A percentile compares a stretch with the other conserved stretches of the same genome.
Evolutionary conservation across 2,113 vertebrate genomes (phyloP).

Genomic region (Semnornis frantzii): DNA sequence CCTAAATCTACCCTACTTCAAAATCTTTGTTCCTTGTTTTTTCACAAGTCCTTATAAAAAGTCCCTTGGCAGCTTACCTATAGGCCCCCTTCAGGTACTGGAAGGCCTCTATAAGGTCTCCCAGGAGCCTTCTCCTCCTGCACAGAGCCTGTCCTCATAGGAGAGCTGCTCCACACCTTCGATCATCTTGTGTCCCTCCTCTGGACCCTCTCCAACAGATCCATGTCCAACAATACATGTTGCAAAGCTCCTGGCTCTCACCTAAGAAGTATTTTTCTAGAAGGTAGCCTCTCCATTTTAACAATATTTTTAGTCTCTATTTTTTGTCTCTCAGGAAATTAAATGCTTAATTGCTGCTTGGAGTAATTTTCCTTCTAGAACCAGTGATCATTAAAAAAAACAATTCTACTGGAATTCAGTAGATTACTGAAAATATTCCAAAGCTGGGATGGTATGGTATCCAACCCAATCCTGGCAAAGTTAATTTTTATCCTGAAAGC

Average conservation of each 20-base stretch:
- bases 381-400: background rate
- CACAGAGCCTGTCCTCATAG: no score
- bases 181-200: no score
- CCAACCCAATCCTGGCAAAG: background rate
- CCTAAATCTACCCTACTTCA: no score
- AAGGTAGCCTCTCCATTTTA: background rate
- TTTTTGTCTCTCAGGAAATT: background rate
- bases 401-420: background rate
- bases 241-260: background rate
- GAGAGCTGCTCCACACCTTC: no score
- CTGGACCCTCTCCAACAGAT: no score
- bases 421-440: background rate
- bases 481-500: background rate
- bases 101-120: no score
- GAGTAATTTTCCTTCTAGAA: background rate
- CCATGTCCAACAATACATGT: no score
- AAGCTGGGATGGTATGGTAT: background rate
- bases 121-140: no score
- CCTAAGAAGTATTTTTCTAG: background rate
- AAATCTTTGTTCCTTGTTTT: no score
- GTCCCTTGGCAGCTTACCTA: no score
- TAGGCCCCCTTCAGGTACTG: no score
- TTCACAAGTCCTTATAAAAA: no score
- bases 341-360: background rate
- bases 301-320: background rate